Conservation (phyloP, 2,888 invertebrate species). For the Melanargia galathea region DNA sequence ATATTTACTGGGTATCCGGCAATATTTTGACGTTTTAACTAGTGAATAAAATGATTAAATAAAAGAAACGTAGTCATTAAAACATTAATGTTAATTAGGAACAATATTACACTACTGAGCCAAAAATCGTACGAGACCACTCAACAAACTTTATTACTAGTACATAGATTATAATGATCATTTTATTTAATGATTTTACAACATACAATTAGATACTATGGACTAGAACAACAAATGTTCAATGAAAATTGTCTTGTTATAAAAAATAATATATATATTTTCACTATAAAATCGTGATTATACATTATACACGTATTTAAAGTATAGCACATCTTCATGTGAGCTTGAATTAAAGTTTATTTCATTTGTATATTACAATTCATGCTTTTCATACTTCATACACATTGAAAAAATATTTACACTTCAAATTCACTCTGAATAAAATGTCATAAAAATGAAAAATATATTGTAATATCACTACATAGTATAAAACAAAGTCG, state of each 20-base stretch:
- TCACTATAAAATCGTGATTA: slow-evolving; percentile 21
- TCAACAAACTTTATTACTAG: not conserved
- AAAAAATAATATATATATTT: slow-evolving; percentile 22
- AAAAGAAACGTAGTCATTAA: slow-evolving; percentile 46
- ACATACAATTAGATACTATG: slow-evolving; percentile 45
- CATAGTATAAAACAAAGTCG: too few relatives aligned
- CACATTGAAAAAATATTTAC: not conserved
- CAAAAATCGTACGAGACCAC: slow-evolving; percentile 46
- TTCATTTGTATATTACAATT: not conserved
- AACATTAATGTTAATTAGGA: slow-evolving; percentile 51
- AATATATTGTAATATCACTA: not conserved
- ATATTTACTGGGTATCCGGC: slow-evolving; percentile 21
- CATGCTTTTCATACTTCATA: not conserved
- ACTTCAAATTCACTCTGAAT: not conserved
- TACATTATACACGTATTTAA: not conserved
- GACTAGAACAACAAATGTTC: slow-evolving; percentile 59
- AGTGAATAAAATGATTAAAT: slow-evolving; percentile 49
- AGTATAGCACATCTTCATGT: slow-evolving; percentile 12
- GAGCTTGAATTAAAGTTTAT: slow-evolving; percentile 8
- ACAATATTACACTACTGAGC: slow-evolving; percentile 60
- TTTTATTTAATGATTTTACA: slow-evolving; percentile 12
- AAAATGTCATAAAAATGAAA: not conserved
- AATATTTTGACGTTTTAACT: slow-evolving; percentile 36
- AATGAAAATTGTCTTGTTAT: slow-evolving; percentile 22
- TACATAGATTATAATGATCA: not conserved